These are phyloP conservation scores for Macrosteles quadrilineatus DNA, from an alignment of 1,140 invertebrate species.

Conservation along the genomic window DNA sequence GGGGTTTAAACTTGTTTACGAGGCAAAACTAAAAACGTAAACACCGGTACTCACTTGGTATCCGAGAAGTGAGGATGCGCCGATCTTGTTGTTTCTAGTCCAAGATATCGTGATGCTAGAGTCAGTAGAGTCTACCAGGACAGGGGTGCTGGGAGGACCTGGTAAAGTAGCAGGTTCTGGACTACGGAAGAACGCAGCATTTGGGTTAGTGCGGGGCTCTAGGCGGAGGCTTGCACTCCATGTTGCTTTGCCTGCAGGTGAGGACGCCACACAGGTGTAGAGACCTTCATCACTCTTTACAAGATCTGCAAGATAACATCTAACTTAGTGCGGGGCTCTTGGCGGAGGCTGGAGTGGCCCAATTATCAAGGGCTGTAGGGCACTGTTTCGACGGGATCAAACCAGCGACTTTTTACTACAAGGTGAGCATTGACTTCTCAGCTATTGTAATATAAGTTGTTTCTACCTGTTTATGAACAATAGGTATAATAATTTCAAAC, in stretches of 20 bases:
- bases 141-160: conserved; percentile 72
- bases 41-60: conserved; percentile 80
- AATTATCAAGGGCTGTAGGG: too few species aligned
- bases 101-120: conserved; percentile 78
- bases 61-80: conserved; percentile 75
- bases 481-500: too few species aligned
- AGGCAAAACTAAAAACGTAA: too few species aligned
- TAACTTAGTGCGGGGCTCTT: too few species aligned
- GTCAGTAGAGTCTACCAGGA: conserved; percentile 71
- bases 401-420: too few species aligned
- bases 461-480: too few species aligned
- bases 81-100: conserved; percentile 73
- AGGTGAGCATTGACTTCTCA: too few species aligned
- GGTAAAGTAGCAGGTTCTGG: conserved; percentile 75
- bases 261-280: conserved; percentile 83
- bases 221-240: conserved; percentile 82
- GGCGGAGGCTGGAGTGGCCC: too few species aligned
- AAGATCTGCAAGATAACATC: conserved; percentile 59
- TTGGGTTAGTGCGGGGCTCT: conserved; percentile 78
- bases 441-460: too few species aligned
- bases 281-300: conserved; percentile 70
- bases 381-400: too few species aligned
- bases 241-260: conserved; percentile 80
- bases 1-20: too few species aligned
- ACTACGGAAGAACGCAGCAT: conserved; percentile 78